These are phyloP conservation scores for Nesoenas mayeri DNA, from an alignment of 2,113 vertebrate species.

Conservation along the genomic window DNA sequence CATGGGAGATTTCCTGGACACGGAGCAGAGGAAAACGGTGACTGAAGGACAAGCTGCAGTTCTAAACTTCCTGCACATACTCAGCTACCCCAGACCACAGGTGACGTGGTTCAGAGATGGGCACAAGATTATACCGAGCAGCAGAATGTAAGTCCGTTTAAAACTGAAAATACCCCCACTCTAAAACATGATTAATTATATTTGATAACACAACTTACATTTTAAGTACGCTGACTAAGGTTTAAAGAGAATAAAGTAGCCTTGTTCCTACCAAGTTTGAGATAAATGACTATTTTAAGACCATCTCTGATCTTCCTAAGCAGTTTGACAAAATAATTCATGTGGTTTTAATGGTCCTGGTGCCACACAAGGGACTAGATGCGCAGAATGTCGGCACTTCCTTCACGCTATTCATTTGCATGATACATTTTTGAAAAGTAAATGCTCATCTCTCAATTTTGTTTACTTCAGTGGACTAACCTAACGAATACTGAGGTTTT, in stretches of 20 bases:
- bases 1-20: constrained; percentile 81
- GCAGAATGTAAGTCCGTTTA: constrained; percentile 86
- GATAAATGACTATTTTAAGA: constrained; percentile 27
- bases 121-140: constrained; percentile 92
- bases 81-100: constrained; percentile 83
- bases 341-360: constrained; percentile 18
- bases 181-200: neutral
- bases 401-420: neutral
- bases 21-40: constrained; percentile 80
- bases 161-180: neutral
- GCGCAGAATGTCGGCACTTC: neutral
- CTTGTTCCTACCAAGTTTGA: neutral
- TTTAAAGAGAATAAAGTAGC: constrained; percentile 30
- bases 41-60: constrained; percentile 84
- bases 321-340: constrained; percentile 42
- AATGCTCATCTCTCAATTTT: neutral
- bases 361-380: neutral
- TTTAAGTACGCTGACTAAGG: constrained; percentile 9
- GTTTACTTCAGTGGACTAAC: neutral
- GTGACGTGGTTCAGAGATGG: constrained; percentile 96
- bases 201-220: neutral
- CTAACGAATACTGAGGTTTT: constrained; percentile 16
- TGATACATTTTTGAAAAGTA: neutral
- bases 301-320: neutral
- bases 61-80: constrained; percentile 78